phyloP scores from a whole-genome alignment of 1,140 invertebrate genomes.

The Scaptodrosophila lebanonensis region DNA sequence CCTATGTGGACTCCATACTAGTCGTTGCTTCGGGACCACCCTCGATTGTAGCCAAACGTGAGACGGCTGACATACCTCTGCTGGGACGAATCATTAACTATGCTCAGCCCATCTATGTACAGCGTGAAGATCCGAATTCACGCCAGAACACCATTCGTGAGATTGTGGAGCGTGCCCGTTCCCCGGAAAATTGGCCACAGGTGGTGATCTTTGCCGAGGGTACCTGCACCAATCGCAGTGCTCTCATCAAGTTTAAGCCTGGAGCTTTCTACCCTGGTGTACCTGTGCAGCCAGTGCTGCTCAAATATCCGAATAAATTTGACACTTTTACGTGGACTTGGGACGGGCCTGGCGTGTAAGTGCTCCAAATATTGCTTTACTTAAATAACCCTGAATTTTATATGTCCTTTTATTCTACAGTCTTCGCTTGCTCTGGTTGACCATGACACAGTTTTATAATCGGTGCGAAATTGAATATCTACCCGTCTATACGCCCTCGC shows the following conservation, averaged over 20 bases:
- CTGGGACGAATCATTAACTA: conserved; percentile 96
- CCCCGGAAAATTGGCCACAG: conserved; percentile 93
- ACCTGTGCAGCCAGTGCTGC: conserved; percentile 94
- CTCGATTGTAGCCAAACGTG: conserved; percentile 91
- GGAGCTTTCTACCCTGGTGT: conserved; percentile 95
- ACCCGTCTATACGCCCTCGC: conserved; percentile 92
- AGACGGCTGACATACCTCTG: conserved; percentile 86
- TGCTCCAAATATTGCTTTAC: conserved; percentile 41
- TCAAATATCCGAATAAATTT: conserved; percentile 93
- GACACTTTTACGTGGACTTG: conserved; percentile 98
- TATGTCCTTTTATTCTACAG: conserved; percentile 23
- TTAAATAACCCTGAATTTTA: not conserved
- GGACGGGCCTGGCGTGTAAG: conserved; percentile 97
- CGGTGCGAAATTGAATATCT: conserved; percentile 96
- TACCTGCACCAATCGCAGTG: conserved; percentile 95
- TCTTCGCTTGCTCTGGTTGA: conserved; percentile 87
- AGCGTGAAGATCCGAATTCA: conserved; percentile 94
- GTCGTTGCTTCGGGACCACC: conserved; percentile 88
- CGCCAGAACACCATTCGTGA: conserved; percentile 93
- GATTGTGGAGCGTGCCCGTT: conserved; percentile 90
- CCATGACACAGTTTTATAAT: conserved; percentile 92
- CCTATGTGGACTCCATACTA: conserved; percentile 92
- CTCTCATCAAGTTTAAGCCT: conserved; percentile 96
- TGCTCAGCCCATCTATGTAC: conserved; percentile 96
- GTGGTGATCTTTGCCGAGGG: conserved; percentile 97